Percentiles rank a stretch among this genome's conserved stretches.
phyloP scores from a whole-genome alignment of 2,797 vertebrate genomes.

The Triplophysa bombifrons region DNA sequence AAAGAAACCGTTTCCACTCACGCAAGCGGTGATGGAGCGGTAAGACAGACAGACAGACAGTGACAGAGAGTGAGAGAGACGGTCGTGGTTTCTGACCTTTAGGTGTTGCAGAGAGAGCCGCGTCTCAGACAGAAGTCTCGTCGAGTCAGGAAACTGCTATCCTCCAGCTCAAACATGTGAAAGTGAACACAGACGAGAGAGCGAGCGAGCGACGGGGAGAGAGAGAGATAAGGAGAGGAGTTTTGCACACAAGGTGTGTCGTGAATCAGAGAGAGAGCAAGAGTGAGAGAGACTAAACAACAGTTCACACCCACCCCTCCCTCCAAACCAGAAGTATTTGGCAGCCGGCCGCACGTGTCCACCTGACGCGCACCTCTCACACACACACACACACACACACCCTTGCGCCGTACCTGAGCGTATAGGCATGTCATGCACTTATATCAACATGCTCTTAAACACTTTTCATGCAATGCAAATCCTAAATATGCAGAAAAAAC shows the following conservation, averaged over 20 bases:
- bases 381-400: constrained; percentile 3
- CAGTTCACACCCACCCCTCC: constrained; percentile 85
- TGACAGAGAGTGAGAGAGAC: constrained; percentile 24
- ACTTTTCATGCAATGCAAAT: not conserved
- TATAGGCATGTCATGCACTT: not conserved
- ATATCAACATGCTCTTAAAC: not conserved
- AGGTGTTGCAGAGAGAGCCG: constrained; percentile 68
- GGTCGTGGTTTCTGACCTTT: constrained; percentile 77
- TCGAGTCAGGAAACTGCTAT: constrained; percentile 73
- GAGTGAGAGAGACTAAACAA: constrained; percentile 58
- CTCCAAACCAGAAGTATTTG: constrained; percentile 94
- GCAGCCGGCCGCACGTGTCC: constrained; percentile 86
- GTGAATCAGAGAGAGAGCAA: constrained; percentile 48
- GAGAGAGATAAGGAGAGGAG: constrained; percentile 62
- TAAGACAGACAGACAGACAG: constrained; percentile 11
- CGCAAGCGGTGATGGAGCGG: constrained; percentile 35
- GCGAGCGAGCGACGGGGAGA: constrained; percentile 44
- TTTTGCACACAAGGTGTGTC: constrained; percentile 86
- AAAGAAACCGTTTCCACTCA: not conserved
- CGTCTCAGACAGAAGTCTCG: constrained; percentile 57
- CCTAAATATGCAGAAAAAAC: not conserved
- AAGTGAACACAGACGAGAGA: constrained; percentile 72
- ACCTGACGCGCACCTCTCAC: constrained; percentile 83
- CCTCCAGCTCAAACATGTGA: constrained; percentile 74
- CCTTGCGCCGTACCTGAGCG: constrained; percentile 37